Evolutionary conservation across 2,888 invertebrate species (phyloP), one percentile per base, ranked within the genome.

Genomic region (Nomada lathburiana): DNA sequence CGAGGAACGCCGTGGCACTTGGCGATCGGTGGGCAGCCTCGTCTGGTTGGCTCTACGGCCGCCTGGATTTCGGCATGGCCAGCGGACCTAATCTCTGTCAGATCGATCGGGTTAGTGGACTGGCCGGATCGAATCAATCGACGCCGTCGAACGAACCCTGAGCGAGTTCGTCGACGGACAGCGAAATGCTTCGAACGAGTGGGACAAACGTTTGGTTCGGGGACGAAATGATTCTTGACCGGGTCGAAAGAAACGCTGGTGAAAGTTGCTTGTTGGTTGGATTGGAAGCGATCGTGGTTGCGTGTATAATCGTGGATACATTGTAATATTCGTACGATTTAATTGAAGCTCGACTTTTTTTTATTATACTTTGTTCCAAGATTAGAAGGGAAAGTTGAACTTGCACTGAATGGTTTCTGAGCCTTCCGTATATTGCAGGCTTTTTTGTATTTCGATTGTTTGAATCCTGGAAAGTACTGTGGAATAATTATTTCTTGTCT

Each of bases 1-100:
- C 95, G 71, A 94, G 95, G 78, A 95, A 95, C 87, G 95, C 95
- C 4, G 94, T 95, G 72, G 92, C 95, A 83, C 90, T 95, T 80
- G 95, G 95, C 11, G 94, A 95, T 91, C 94, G 94, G 20, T 53
- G 70, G 50, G 55, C 59, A 53, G 77, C 76, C 23, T 77, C 85
- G 29, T 76, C 86, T 13, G 86, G 84, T 29, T 86, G 86, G 82
- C 75, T 86, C 29, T 60, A 95, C 95, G 29, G 94, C 94, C 57
- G 95, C 94, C 23, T 94, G 93, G 92, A 92, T 87, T 93, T 92
- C 76, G 93, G 93, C 44, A 92, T 91, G 78, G 85, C 89, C 53
- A 86, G 89, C 59, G 93, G 93, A 78, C 92, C 93, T 90, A 92
- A 90, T 88, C 85, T 89, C 70, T 75, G 79, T 67, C 80, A 74